Conservation (phyloP, 2,797 vertebrate species). For the Sebastes glaucus region DNA sequence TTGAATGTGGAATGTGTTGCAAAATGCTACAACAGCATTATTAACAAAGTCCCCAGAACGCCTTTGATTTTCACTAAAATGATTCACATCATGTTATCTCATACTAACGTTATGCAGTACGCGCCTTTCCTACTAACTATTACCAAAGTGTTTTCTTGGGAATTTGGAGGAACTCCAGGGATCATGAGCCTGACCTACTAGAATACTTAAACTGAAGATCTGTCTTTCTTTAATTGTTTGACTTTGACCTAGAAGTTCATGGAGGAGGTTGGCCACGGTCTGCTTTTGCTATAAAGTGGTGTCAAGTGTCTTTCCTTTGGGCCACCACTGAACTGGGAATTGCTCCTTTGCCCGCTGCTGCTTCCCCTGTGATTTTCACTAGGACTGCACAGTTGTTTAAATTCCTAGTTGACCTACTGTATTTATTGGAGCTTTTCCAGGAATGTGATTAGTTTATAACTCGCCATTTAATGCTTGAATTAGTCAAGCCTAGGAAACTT, state of each 20-base stretch:
- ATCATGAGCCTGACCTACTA: conserved; percentile 26
- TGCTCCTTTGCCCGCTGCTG: conserved; percentile 31
- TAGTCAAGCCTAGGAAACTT: neutral
- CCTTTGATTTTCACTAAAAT: conserved; percentile 4
- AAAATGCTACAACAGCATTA: neutral
- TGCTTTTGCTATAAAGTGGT: conserved; percentile 73
- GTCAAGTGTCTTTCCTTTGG: conserved; percentile 67
- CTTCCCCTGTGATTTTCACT: conserved; percentile 52
- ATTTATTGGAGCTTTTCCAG: conserved; percentile 30
- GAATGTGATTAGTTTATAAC: conserved; percentile 22
- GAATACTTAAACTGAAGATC: conserved; percentile 16
- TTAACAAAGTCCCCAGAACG: neutral
- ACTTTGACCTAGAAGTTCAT: conserved; percentile 51
- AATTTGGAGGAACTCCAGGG: conserved; percentile 19
- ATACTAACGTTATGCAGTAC: neutral
- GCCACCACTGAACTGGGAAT: conserved; percentile 31
- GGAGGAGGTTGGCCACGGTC: conserved; percentile 48
- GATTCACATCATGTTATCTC: conserved; percentile 6
- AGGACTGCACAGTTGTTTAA: conserved; percentile 39
- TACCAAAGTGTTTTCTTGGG: neutral
- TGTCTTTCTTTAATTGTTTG: conserved; percentile 23
- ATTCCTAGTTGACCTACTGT: conserved; percentile 37
- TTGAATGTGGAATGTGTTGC: neutral
- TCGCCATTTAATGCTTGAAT: neutral
- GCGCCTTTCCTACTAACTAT: neutral